Evolutionary conservation across 2,888 invertebrate genomes (phyloP).

Genomic region (Siphlonurus alternatus): DNA sequence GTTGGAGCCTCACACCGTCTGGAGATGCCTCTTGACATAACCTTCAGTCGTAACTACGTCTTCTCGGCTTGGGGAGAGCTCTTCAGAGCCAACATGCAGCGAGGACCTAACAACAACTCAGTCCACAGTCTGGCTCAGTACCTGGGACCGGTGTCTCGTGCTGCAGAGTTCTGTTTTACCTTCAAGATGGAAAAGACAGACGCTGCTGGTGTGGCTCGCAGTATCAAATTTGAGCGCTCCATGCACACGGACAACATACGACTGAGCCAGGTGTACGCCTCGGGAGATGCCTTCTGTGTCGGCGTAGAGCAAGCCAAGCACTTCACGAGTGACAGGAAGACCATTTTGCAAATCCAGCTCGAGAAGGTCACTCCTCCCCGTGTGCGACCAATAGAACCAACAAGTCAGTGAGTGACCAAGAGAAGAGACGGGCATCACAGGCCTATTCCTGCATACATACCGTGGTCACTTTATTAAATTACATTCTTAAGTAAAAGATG

Average conservation of each 20-base stretch:
- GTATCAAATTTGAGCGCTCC: neutral
- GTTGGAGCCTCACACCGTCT: slow-evolving; percentile 4
- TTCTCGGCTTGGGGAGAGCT: slow-evolving; percentile 5
- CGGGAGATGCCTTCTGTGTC: slow-evolving; percentile 5
- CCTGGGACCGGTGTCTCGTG: slow-evolving; percentile 5
- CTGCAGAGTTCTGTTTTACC: slow-evolving; percentile 1
- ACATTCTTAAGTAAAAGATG: no score
- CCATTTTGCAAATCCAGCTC: neutral
- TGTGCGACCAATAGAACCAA: no score
- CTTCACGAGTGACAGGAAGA: neutral
- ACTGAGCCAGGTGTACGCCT: neutral
- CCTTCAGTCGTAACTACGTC: slow-evolving; percentile 7
- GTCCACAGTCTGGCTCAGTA: slow-evolving; percentile 6
- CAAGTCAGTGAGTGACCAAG: no score
- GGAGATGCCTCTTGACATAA: slow-evolving; percentile 2
- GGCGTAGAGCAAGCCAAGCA: slow-evolving; percentile 6
- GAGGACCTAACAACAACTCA: slow-evolving; percentile 1
- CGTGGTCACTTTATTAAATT: no score
- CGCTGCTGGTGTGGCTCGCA: neutral
- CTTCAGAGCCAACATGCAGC: slow-evolving; percentile 7
- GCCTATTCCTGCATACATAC: no score
- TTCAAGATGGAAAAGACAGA: neutral
- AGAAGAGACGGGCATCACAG: no score
- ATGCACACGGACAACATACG: slow-evolving; percentile 5
- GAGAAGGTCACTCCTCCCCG: neutral